Percentiles rank a stretch among this genome's conserved stretches.
Conservation (phyloP, 2,888 invertebrate genomes). For the Micropterix aruncella region DNA sequence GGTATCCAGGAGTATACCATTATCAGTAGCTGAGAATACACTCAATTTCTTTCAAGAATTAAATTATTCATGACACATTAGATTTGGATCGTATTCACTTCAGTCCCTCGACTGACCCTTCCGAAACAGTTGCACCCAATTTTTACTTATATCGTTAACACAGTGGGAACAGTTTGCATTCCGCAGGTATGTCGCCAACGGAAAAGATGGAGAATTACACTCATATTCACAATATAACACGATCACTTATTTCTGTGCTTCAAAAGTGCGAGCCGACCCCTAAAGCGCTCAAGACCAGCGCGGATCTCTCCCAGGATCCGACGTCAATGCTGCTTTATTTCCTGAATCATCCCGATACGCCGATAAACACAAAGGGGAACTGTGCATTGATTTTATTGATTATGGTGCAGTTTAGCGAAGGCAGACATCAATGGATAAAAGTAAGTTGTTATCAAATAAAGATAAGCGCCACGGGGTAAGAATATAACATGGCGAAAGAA, state of each 20-base stretch:
- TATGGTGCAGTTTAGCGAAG: constrained; percentile 19
- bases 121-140: too few species aligned
- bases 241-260: constrained; percentile 22
- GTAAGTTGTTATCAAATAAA: too few species aligned
- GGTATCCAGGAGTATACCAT: too few species aligned
- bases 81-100: too few species aligned
- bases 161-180: not conserved
- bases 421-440: constrained; percentile 9
- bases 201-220: constrained; percentile 11
- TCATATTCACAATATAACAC: constrained; percentile 25
- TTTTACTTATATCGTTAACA: too few species aligned
- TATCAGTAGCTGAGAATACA: too few species aligned
- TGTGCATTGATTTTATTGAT: constrained; percentile 31
- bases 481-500: too few species aligned
- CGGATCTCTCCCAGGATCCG: constrained; percentile 13
- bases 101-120: too few species aligned
- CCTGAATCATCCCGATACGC: constrained; percentile 23
- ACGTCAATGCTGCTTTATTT: constrained; percentile 3
- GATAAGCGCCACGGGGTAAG: too few species aligned
- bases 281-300: constrained; percentile 7
- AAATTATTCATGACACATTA: too few species aligned
- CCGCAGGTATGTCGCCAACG: constrained; percentile 10
- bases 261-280: constrained; percentile 19
- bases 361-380: constrained; percentile 39
- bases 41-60: too few species aligned